Evolutionary conservation across 1,140 invertebrate species (phyloP).

Genomic region (Himalopsyche phryganea): DNA sequence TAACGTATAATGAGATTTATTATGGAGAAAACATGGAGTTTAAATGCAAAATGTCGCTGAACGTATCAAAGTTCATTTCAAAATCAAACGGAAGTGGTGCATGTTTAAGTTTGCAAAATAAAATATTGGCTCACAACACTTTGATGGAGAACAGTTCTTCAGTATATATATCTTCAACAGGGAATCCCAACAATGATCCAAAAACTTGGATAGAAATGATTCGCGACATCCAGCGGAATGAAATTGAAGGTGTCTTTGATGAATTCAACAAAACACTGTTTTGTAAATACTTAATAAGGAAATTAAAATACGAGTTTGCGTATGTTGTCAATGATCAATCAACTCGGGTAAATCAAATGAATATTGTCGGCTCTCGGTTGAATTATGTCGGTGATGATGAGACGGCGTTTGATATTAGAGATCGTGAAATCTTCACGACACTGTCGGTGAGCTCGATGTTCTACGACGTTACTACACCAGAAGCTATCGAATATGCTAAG

Average conservation of each 20-base stretch:
- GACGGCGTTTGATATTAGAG: conserved; percentile 41
- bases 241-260: conserved; percentile 27
- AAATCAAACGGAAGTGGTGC: conserved; percentile 42
- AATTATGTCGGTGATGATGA: conserved; percentile 39
- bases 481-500: conserved; percentile 53
- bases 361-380: conserved; percentile 41
- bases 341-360: conserved; percentile 40
- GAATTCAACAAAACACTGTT: conserved; percentile 25
- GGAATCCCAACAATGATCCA: conserved; percentile 50
- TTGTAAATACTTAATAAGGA: conserved; percentile 33
- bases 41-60: conserved; percentile 40
- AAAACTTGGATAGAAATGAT: conserved; percentile 58
- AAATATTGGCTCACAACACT: conserved; percentile 42
- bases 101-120: conserved; percentile 49
- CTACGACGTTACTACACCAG: conserved; percentile 55
- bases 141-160: conserved; percentile 40
- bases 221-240: conserved; percentile 37
- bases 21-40: conserved; percentile 54
- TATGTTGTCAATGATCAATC: conserved; percentile 38
- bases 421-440: conserved; percentile 36
- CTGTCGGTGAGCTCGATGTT: conserved; percentile 51
- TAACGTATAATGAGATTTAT: conserved; percentile 39
- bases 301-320: conserved; percentile 43
- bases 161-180: conserved; percentile 56
- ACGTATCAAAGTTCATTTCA: conserved; percentile 36